Base-by-base conservation (phyloP, 2,113 vertebrate species). In the Clarias magur region DNA sequence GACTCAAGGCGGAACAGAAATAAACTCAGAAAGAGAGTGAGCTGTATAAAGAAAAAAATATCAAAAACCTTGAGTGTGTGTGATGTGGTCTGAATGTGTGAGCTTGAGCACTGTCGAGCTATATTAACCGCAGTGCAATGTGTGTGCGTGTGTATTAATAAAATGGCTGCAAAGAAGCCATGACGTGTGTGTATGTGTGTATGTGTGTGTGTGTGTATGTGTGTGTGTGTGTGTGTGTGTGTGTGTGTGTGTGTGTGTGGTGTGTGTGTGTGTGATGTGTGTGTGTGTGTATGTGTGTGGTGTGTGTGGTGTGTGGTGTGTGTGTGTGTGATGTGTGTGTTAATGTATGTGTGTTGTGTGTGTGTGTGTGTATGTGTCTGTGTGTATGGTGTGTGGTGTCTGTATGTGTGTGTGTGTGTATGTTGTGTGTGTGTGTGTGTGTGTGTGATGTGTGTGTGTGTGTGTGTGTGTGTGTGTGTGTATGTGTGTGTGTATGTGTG, bases 71-170 rank as follows among this genome's bases (percentile, higher is more conserved):
- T 48, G 48, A 48, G 48, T 48, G 48, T 48, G 48, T 48, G 48
- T 48, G 48, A 48, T 48, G 48, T 48, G 48, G 48, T 7, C 48
- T 48, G 48, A 48, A 48, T 7, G 48, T 48, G 48, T 48, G 48
- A 48, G 48, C 48, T 48, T 48, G 48, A 48, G 48, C 48, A 8
- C 48, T 48, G 48, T 48, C 48, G 48, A 48, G 48, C 7, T 48
- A 6, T 48, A 48, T 48, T 48, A 8, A 48, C 48, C 48, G 48
- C 48, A 48, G 48, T 48, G 48, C 48, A 48, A 48, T 48, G 48
- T 48, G 48, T 80, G 8, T 27, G 17, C 53, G 23, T 82, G 98
- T 53, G 10, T 67, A 38, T 38, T 38, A 38, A 38, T 38, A 38
- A 38, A 38, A 38, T 38, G 34, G 34, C 34, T 38, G 34, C 34